phyloP scores from a whole-genome alignment of 2,888 invertebrate species.

The Sminthurides aquaticus region DNA sequence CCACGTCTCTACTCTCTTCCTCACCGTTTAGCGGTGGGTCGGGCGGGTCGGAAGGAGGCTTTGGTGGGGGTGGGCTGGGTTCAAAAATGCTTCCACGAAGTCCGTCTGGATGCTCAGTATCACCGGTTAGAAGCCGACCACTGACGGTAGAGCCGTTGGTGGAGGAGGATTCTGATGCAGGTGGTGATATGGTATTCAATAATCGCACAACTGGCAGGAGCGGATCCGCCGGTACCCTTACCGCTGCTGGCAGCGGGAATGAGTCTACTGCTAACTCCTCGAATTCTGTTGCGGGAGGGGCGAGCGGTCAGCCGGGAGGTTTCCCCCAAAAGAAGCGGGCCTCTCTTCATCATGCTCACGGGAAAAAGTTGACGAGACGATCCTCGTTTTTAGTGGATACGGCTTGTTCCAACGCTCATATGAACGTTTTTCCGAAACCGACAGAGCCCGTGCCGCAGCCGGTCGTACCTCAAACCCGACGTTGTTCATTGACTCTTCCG shows the following conservation, averaged over 20 bases:
- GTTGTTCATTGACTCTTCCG: conserved; percentile 44
- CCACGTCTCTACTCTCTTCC: conserved; percentile 4
- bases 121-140: conserved; percentile 19
- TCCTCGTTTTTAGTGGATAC: conserved; percentile 35
- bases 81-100: conserved; percentile 12
- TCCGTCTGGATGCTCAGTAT: conserved; percentile 17
- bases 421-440: conserved; percentile 31
- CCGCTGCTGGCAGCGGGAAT: conserved; percentile 18
- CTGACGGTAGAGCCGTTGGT: conserved; percentile 23
- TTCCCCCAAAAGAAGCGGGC: conserved; percentile 24
- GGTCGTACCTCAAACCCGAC: conserved; percentile 34
- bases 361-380: conserved; percentile 24
- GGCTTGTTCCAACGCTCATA: conserved; percentile 25
- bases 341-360: conserved; percentile 30
- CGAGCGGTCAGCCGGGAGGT: conserved; percentile 3
- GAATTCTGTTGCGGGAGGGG: not conserved
- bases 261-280: not conserved
- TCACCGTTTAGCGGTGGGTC: conserved; percentile 3
- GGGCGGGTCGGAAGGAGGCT: not conserved
- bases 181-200: conserved; percentile 20
- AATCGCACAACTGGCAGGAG: conserved; percentile 25
- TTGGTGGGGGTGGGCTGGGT: conserved; percentile 1
- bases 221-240: conserved; percentile 30
- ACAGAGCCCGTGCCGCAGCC: conserved; percentile 35
- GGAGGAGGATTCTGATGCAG: conserved; percentile 25